Conservation (phyloP, 1,140 invertebrate genomes). For the Drosophila nigromelanica region DNA sequence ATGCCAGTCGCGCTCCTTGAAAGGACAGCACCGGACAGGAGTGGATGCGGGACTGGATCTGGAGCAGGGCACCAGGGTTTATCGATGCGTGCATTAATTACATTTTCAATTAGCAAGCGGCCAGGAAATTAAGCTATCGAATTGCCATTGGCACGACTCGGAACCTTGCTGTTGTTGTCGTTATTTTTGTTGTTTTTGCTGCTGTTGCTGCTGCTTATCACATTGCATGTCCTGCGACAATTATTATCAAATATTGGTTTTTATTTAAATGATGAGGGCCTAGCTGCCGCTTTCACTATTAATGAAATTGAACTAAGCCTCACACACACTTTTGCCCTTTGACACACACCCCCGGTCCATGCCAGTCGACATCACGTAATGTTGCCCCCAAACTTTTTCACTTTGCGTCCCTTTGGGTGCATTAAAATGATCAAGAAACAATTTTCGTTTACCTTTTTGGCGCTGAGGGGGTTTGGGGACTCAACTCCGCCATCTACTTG, state of each 20-base stretch:
- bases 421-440: slow-evolving; percentile 83
- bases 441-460: slow-evolving; percentile 78
- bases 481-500: background rate
- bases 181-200: background rate
- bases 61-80: slow-evolving; percentile 1
- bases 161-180: background rate
- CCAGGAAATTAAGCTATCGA: slow-evolving; percentile 79
- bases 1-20: slow-evolving; percentile 56
- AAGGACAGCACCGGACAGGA: slow-evolving; percentile 8
- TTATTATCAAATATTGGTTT: slow-evolving; percentile 81
- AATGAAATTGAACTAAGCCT: slow-evolving; percentile 59
- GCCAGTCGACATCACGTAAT: slow-evolving; percentile 67
- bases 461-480: slow-evolving; percentile 17
- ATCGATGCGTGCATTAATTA: slow-evolving; percentile 79
- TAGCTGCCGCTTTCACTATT: slow-evolving; percentile 66
- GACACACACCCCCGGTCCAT: slow-evolving; percentile 6
- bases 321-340: background rate
- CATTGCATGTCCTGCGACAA: slow-evolving; percentile 79
- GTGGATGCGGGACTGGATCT: slow-evolving; percentile 11
- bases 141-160: slow-evolving; percentile 49
- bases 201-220: slow-evolving; percentile 30
- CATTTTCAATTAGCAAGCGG: slow-evolving; percentile 78
- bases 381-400: slow-evolving; percentile 66
- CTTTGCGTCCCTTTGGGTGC: slow-evolving; percentile 74
- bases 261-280: slow-evolving; percentile 77